Evolutionary conservation across 1,140 invertebrate species (phyloP), one percentile per base, ranked within the genome.

Genomic region (Cotesia chilonis): DNA sequence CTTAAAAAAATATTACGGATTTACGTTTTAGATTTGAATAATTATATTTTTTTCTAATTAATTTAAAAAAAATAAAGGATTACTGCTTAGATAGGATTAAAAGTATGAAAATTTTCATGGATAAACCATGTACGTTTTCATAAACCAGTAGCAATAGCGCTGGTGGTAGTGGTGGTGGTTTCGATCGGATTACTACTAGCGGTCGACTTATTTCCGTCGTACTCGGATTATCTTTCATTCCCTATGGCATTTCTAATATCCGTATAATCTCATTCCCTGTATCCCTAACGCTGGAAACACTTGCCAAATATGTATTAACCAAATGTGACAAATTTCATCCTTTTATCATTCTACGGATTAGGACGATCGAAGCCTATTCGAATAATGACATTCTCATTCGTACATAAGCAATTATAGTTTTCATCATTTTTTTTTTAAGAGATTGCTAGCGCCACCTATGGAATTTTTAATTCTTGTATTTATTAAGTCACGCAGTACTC

Each of bases 261-360:
- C 54, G 67, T 68, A 57, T 68, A 68, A 68, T 68, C 67, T 68
- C 67, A 57, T 59, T 57, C 67, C 36, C 35, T 36, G 54, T 35
- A 68, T 68, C 54, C n/a, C 14, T n/a, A n/a, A 68, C 51, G 57
- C 51, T 57, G 52, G 17, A 20, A 59, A 59, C 57, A 60, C 68
- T 70, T 61, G 68, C 68, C 55, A 47, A 70, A 61, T 60, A 28
- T 61, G 37, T 60, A 47, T 60, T 17, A 47, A 38, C 41, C 17
- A 57, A 57, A 60, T 17, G 60, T 70, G 68, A 70, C 68, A 61
- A 70, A 70, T 70, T 70, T 60, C 41, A 70, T 70, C 60, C 57
- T 47, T 60, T 17, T 20, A 59, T 17, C 57, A 28, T 59, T 5
- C 20, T 4, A 59, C 28, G n/a, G 14, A 20, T 10, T 59, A 59